Evolutionary conservation across 2,113 vertebrate genomes (phyloP).

Genomic region (Thamnaconus septentrionalis): DNA sequence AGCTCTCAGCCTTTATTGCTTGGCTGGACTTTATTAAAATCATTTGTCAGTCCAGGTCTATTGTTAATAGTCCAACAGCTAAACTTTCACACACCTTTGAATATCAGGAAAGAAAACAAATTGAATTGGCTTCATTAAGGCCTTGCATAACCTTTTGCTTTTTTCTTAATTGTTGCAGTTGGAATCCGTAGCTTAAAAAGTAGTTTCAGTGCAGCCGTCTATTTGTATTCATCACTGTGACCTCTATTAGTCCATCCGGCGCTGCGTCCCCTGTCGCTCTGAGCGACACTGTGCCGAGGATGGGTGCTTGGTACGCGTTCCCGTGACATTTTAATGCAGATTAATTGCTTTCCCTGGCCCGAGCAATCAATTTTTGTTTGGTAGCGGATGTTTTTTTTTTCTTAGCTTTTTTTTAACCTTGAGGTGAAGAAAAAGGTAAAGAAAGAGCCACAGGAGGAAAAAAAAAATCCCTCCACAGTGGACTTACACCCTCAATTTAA

Average conservation of each 20-base stretch:
- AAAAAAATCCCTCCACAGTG: conserved; percentile 74
- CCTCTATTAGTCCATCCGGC: conserved; percentile 44
- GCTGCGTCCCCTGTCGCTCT: conserved; percentile 51
- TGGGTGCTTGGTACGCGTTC: conserved; percentile 63
- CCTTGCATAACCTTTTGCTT: background rate
- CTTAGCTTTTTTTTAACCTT: conserved; percentile 74
- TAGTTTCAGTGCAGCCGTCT: conserved; percentile 1
- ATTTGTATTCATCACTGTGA: conserved; percentile 49
- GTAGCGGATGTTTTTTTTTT: conserved; percentile 84
- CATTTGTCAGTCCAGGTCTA: no score
- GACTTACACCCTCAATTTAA: conserved; percentile 98
- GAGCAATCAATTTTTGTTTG: conserved; percentile 83
- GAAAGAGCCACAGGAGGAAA: conserved; percentile 41
- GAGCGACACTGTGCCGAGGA: conserved; percentile 60
- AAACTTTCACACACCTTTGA: background rate
- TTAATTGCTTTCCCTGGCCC: conserved; percentile 83
- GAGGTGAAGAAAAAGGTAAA: conserved; percentile 74
- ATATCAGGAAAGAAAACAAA: background rate
- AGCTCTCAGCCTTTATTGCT: no score
- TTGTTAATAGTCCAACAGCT: background rate
- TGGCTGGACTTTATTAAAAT: no score
- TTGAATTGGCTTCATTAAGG: background rate
- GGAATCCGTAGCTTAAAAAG: background rate
- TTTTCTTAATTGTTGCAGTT: background rate
- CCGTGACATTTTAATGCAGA: conserved; percentile 79